phyloP scores from a whole-genome alignment of 37 sponge, comb jelly and placozoan genomes.

The Lycopodina hypogea region DNA sequence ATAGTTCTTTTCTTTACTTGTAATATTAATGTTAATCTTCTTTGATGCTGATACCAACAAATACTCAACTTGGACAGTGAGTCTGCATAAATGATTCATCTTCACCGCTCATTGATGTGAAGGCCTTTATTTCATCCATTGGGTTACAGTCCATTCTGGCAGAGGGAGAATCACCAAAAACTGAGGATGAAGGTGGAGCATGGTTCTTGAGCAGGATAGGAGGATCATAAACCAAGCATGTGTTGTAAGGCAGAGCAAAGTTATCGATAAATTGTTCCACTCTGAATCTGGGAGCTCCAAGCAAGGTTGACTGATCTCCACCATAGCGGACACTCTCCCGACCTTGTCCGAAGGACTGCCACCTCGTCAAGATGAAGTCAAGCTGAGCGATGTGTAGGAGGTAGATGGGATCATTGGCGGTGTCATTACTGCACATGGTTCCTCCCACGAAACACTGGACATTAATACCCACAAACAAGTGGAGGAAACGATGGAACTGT shows the following conservation, averaged over 20 bases:
- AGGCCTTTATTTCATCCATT: slow-evolving; percentile 5
- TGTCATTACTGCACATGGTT: slow-evolving; percentile 51
- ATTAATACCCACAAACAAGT: slow-evolving; percentile 49
- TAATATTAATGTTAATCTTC: too few relatives aligned
- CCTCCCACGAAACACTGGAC: slow-evolving; percentile 79
- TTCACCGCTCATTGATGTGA: not conserved
- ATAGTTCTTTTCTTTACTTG: too few relatives aligned
- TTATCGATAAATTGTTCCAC: slow-evolving; percentile 58
- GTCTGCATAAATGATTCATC: slow-evolving; percentile 18
- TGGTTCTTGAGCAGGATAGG: slow-evolving; percentile 43
- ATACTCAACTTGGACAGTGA: not conserved
- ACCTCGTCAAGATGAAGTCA: slow-evolving; percentile 55
- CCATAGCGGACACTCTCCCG: slow-evolving; percentile 39
- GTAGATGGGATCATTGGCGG: slow-evolving; percentile 62
- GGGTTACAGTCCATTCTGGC: slow-evolving; percentile 24
- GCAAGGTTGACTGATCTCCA: slow-evolving; percentile 37
- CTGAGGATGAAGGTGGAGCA: not conserved
- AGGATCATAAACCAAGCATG: slow-evolving; percentile 44
- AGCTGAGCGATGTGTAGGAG: slow-evolving; percentile 55
- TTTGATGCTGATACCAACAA: too few relatives aligned
- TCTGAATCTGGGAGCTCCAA: slow-evolving; percentile 23
- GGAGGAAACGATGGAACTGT: slow-evolving; percentile 43
- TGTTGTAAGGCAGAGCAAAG: slow-evolving; percentile 44
- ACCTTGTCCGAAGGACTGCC: slow-evolving; percentile 44
- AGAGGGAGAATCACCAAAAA: not conserved